Base-by-base conservation (phyloP, 1,140 invertebrate genomes). In the Atopsyche davidsoni region DNA sequence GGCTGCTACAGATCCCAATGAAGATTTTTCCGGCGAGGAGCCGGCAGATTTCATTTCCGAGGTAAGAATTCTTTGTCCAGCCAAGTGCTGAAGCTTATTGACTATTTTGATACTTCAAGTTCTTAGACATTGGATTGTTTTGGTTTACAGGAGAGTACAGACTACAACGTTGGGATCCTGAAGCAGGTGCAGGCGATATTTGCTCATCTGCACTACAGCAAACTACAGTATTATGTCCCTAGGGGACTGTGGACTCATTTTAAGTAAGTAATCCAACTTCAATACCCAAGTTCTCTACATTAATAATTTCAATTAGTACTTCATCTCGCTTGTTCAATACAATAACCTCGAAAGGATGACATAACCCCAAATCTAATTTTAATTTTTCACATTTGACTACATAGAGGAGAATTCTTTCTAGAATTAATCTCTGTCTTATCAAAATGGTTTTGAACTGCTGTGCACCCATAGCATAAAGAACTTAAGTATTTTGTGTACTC, bases 101-200 rank as follows among this genome's bases (percentile, higher is more conserved):
- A 14, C 11, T n/a, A 4, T 50, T 34, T 16, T 43, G 18, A 7
- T 28, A 28, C n/a, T 28, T 7, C 24, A 28, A 28, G 6, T 28
- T n/a, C 6, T 28, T 28, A 7, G 6, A 28, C 7, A 24, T 11
- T 13, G 4, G 11, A 18, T 16, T 31, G 40, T 36, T 46, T 55
- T 59, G 25, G 19, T 31, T 70, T 72, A 46, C 63, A 74, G 72
- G 68, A 59, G 36, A 67, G 63, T 46, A 89, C 88, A 61, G 91
- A 94, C 59, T 98, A 98, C 66, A 95, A 98, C 65, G 82, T 97
- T 34, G 89, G 88, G 14, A 96, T 99, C 60, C 72, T 98, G 14
- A 96, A 96, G 71, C 92, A 98, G 75, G 87, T 98, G 34, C 96
- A 98, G 75, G 89, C 91, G 4, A 98, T 98, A 67, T 98, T 98